A percentile compares a stretch with the other conserved stretches of the same genome.
Conservation (phyloP, 2,113 vertebrate genomes). For the Vombatus ursinus region DNA sequence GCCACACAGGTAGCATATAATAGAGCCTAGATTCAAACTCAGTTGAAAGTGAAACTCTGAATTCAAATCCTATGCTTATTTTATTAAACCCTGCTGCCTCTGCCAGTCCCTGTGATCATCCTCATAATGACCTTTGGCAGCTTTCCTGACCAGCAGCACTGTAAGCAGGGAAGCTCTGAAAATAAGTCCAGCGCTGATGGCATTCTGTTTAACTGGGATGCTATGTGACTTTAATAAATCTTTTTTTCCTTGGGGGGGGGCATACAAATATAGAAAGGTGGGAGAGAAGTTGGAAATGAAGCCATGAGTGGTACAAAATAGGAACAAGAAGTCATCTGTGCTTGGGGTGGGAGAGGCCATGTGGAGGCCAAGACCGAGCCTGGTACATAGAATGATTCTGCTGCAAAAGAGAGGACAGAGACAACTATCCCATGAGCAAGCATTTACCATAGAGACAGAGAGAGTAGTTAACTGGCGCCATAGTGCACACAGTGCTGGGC, state of each 20-base stretch:
- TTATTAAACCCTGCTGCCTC: not conserved
- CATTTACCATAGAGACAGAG: not conserved
- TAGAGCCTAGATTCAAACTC: not conserved
- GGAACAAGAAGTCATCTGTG: not conserved
- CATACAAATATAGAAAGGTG: conserved; percentile 12
- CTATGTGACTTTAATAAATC: conserved; percentile 26
- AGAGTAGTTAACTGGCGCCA: no score
- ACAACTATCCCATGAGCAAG: not conserved
- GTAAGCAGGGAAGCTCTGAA: not conserved
- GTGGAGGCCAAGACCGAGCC: fast-evolving
- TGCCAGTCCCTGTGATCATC: not conserved
- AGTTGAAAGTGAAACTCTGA: not conserved
- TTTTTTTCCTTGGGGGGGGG: not conserved
- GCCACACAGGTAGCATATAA: not conserved
- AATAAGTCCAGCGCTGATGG: not conserved
- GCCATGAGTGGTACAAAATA: not conserved
- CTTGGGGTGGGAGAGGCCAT: not conserved
- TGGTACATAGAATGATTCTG: not conserved
- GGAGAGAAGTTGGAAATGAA: conserved; percentile 25
- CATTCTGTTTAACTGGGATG: not conserved
- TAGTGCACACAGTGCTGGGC: no score
- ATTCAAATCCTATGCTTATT: not conserved
- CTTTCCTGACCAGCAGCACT: not conserved
- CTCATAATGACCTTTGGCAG: not conserved
- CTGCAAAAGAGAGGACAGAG: not conserved